Percentiles rank a stretch among this genome's conserved stretches.
These are phyloP conservation scores for Pogoniulus pusillus DNA, from an alignment of 2,797 vertebrate genomes.

Conservation along the genomic window DNA sequence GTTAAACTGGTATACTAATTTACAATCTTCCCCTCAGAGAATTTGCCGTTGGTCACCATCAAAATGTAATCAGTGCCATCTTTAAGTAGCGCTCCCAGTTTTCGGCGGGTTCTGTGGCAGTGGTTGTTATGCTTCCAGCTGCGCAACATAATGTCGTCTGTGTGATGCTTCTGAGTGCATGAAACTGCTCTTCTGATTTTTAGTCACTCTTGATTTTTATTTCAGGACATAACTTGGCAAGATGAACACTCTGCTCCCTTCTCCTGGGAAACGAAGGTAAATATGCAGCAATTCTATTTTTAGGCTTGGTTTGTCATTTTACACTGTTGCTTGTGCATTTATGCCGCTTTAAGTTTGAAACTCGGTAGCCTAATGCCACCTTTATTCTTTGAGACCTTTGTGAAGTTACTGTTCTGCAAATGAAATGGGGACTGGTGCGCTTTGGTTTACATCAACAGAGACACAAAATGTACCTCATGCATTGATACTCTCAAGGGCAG, in stretches of 20 bases:
- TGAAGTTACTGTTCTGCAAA: neutral
- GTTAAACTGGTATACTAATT: neutral
- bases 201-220: constrained; percentile 67
- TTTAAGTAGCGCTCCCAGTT: neutral
- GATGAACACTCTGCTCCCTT: constrained; percentile 98
- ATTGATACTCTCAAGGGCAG: neutral
- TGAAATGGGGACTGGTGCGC: neutral
- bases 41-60: neutral
- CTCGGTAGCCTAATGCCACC: neutral
- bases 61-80: neutral
- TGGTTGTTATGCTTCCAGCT: neutral
- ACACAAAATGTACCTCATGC: neutral
- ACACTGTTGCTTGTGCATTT: neutral
- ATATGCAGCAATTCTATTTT: constrained; percentile 27
- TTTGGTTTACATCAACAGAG: neutral
- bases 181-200: constrained; percentile 15
- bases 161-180: neutral
- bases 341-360: neutral
- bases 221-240: constrained; percentile 97
- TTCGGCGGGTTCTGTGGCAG: neutral
- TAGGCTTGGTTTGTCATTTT: neutral
- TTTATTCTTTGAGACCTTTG: neutral
- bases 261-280: constrained; percentile 98
- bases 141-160: neutral
- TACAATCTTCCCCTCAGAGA: neutral